Evolutionary conservation across 1,140 invertebrate species (phyloP).

Genomic region (Habropoda laboriosa): DNA sequence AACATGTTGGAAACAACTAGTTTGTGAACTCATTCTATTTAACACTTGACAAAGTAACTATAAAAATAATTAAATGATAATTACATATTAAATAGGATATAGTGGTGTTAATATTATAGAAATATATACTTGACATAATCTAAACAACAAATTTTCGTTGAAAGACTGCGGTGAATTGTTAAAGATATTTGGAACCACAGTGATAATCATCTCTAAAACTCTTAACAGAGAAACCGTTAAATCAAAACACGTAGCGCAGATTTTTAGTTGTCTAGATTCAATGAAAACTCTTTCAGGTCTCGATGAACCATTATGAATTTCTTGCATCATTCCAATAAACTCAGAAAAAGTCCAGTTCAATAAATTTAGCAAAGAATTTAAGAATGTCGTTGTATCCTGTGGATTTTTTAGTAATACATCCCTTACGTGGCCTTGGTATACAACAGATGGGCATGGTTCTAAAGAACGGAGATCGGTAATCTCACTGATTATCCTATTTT

Average conservation of each 20-base stretch:
- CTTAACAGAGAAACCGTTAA: slow-evolving; percentile 87
- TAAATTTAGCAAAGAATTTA: slow-evolving; percentile 92
- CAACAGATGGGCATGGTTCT: slow-evolving; percentile 85
- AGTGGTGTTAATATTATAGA: not conserved
- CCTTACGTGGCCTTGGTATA: slow-evolving; percentile 83
- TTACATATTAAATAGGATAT: not conserved
- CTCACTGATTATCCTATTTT: not conserved
- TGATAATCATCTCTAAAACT: slow-evolving; percentile 91
- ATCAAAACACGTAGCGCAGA: slow-evolving; percentile 92
- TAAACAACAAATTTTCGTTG: slow-evolving; percentile 85
- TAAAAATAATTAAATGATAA: slow-evolving; percentile 61
- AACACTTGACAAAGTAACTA: slow-evolving; percentile 88
- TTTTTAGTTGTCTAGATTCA: slow-evolving; percentile 91
- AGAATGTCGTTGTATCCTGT: slow-evolving; percentile 83
- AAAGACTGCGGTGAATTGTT: slow-evolving; percentile 83
- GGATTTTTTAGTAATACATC: slow-evolving; percentile 80
- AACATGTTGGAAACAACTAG: slow-evolving; percentile 87
- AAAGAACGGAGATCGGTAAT: slow-evolving; percentile 44
- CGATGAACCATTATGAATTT: slow-evolving; percentile 83
- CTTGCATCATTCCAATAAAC: slow-evolving; percentile 92
- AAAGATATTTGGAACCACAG: slow-evolving; percentile 85
- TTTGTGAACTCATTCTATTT: slow-evolving; percentile 86
- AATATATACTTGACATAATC: slow-evolving; percentile 85
- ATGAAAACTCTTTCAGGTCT: slow-evolving; percentile 87
- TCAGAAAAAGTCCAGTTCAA: slow-evolving; percentile 95